Percentiles rank a stretch among this genome's conserved stretches.
These are phyloP conservation scores for Drosophila melanogaster DNA, from an alignment of 1,140 invertebrate species.

Conservation along the genomic window DNA sequence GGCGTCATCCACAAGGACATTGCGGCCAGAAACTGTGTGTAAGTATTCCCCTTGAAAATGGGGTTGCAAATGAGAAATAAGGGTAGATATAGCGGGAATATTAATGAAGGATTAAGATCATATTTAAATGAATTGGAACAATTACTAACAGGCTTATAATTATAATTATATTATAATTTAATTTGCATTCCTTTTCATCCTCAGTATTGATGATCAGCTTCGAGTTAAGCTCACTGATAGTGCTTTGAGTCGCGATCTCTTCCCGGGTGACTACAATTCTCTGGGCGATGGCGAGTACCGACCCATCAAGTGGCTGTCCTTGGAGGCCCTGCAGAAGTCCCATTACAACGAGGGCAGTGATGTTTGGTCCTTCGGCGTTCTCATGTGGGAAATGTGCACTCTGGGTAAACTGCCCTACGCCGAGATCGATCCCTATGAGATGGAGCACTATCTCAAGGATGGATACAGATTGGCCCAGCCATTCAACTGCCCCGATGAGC, in stretches of 20 bases:
- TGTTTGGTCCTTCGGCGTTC: slow-evolving; percentile 97
- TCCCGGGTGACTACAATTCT: slow-evolving; percentile 97
- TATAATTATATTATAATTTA: neutral
- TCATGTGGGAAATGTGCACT: slow-evolving; percentile 97
- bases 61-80: neutral
- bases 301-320: slow-evolving; percentile 97
- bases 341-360: slow-evolving; percentile 94
- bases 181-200: neutral
- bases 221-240: slow-evolving; percentile 96
- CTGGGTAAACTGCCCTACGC: slow-evolving; percentile 95
- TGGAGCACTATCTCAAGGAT: slow-evolving; percentile 94
- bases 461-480: slow-evolving; percentile 97
- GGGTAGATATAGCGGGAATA: neutral
- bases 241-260: slow-evolving; percentile 95
- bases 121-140: neutral
- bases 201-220: slow-evolving; percentile 91
- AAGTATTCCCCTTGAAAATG: slow-evolving; percentile 49
- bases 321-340: slow-evolving; percentile 93
- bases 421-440: slow-evolving; percentile 91
- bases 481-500: slow-evolving; percentile 97
- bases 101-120: neutral
- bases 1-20: slow-evolving; percentile 96
- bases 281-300: slow-evolving; percentile 97
- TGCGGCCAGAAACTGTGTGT: slow-evolving; percentile 95
- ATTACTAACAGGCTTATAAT: no score